Evolutionary conservation across 2,113 vertebrate genomes (phyloP), one percentile per base, ranked within the genome.

Genomic region (Cololabis saira): DNA sequence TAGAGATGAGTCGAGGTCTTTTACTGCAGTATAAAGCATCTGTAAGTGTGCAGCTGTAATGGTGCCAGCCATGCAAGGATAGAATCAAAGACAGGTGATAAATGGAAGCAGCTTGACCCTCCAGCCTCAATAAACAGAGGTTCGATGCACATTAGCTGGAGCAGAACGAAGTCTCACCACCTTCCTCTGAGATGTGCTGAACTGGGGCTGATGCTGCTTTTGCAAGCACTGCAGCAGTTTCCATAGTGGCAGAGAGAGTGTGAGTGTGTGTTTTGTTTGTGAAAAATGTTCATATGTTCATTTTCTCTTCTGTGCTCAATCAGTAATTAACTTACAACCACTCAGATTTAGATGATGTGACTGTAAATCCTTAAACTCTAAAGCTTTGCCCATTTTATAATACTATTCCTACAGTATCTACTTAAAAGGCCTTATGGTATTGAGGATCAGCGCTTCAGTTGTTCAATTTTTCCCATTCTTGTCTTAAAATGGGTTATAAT

Each of bases 81-180:
- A 12, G 47, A 72, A 60, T 68, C 57, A 64, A 73, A 74, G 61
- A 58, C 55, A 66, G 58, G 78, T 64, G 66, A 77, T 77, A 50
- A 79, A 81, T 57, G 62, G 54, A 70, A 48, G 0, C 19, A 5
- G 64, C 55, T 67, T 56, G 51, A 64, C 57, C 67, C 51, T 53
- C 43, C 16, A 21, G 54, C 76, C 64, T 77, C 73, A 52, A 73
- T 66, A 58, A 72, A 68, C 30, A 55, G 21, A 44, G 68, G 68
- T 81, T 82, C 83, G 71, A 57, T 67, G 66, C 67, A 62, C 67
- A 76, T 47, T 8, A 63, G 73, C 79, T 81, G 81, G 73, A 87
- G 76, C 80, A 81, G 71, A 86, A 82, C 63, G 37, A 72, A 78
- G 73, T 67, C 65, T 43, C 58, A 42, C 27, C 68, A 69, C 60